A percentile compares a stretch with the other conserved stretches of the same genome.
These are phyloP conservation scores for Ptychoptera albimana DNA, from an alignment of 2,888 invertebrate genomes.

Conservation along the genomic window DNA sequence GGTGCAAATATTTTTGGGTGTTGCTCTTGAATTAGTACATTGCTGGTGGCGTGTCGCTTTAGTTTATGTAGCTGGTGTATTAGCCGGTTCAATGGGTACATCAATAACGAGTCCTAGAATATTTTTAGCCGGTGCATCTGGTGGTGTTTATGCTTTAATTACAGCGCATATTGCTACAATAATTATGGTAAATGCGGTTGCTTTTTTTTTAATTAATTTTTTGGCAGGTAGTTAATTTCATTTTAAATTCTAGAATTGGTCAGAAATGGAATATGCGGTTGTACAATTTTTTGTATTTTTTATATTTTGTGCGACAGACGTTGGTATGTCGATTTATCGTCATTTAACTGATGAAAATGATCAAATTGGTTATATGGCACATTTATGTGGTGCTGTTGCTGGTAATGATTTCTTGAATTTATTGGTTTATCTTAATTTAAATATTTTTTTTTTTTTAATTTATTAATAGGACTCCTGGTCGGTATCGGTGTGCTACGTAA, in stretches of 20 bases:
- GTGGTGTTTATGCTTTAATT: constrained; percentile 87
- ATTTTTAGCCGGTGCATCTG: constrained; percentile 82
- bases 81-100: constrained; percentile 71
- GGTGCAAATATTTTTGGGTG: constrained; percentile 82
- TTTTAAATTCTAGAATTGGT: constrained; percentile 64
- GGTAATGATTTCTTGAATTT: constrained; percentile 32
- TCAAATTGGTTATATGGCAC: constrained; percentile 87
- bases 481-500: constrained; percentile 76
- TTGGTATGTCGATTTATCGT: constrained; percentile 81
- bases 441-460: constrained; percentile 2
- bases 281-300: constrained; percentile 71
- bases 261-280: constrained; percentile 88
- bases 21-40: constrained; percentile 93
- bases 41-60: constrained; percentile 81
- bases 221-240: not conserved
- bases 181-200: constrained; percentile 40
- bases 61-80: constrained; percentile 70
- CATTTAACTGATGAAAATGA: constrained; percentile 53
- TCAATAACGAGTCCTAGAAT: constrained; percentile 65
- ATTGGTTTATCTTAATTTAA: constrained; percentile 10
- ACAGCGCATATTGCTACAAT: constrained; percentile 88
- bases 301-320: constrained; percentile 64
- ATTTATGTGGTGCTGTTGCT: constrained; percentile 79
- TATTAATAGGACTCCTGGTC: constrained; percentile 33
- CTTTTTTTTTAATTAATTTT: constrained; percentile 5